Conservation (phyloP, 2,797 vertebrate genomes). For the Gambusia yucatana region DNA sequence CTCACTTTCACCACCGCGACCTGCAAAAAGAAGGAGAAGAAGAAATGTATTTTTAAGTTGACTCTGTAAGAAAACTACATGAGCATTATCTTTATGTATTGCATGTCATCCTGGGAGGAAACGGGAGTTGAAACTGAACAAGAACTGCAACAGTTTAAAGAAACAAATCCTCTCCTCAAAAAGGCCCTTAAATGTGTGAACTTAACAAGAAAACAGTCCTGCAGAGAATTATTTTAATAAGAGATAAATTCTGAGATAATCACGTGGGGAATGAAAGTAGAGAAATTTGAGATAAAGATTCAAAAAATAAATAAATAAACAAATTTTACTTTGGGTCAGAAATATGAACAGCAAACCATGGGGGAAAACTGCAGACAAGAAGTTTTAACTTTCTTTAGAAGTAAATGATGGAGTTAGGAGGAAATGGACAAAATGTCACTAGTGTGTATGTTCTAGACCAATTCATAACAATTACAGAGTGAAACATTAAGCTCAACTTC, state of each 20-base stretch:
- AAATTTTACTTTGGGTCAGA: not conserved
- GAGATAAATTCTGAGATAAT: not conserved
- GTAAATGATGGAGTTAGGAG: not conserved
- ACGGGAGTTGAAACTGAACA: not conserved
- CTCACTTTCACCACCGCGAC: conserved; percentile 98
- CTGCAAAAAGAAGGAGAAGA: conserved; percentile 67
- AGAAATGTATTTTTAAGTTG: not conserved
- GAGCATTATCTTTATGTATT: not conserved
- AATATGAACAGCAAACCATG: not conserved
- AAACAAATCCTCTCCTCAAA: not conserved
- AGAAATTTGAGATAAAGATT: not conserved
- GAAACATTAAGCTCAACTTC: not conserved
- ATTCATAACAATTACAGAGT: not conserved
- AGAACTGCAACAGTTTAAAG: not conserved
- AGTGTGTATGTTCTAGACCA: not conserved
- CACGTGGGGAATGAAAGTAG: not conserved
- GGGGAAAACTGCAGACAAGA: not conserved
- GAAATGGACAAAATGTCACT: not conserved
- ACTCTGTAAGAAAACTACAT: not conserved
- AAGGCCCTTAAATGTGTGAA: not conserved
- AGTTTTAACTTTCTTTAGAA: not conserved
- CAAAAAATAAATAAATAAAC: not conserved
- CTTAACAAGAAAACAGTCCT: not conserved
- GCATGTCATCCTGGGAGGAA: not conserved
- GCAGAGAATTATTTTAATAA: not conserved